Percentiles rank a stretch among this genome's conserved stretches.
These are phyloP conservation scores for Zapornia atra DNA, from an alignment of 2,113 vertebrate genomes.

Conservation along the genomic window DNA sequence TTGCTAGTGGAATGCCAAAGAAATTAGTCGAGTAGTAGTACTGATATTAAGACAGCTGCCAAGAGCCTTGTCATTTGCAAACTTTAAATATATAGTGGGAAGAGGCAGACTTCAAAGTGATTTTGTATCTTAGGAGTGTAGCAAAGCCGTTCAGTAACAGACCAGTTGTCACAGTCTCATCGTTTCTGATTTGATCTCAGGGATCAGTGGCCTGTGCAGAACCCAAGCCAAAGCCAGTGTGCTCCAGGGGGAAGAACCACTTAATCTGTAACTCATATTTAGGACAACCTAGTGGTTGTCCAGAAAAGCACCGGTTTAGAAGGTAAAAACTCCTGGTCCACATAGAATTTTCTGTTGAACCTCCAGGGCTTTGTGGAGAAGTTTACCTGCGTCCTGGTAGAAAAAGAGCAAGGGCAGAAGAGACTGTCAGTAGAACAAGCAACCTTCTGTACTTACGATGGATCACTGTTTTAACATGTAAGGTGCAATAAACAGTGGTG, in stretches of 20 bases:
- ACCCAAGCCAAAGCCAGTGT: neutral
- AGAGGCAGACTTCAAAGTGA: neutral
- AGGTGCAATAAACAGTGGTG: neutral
- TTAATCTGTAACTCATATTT: neutral
- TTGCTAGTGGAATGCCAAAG: constrained; percentile 49
- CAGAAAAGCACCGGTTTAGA: neutral
- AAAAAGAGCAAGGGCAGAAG: neutral
- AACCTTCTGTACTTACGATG: neutral
- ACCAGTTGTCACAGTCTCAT: neutral
- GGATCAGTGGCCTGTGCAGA: neutral
- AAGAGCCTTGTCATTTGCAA: constrained; percentile 46
- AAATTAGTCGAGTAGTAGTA: constrained; percentile 57
- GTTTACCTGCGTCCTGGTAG: neutral
- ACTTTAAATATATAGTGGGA: constrained; percentile 30
- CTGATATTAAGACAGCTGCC: constrained; percentile 35
- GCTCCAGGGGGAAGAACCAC: neutral
- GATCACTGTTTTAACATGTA: neutral
- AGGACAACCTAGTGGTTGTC: neutral
- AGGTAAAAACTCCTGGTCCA: neutral
- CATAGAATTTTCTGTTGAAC: neutral
- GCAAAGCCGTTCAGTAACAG: constrained; percentile 2
- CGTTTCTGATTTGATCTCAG: neutral
- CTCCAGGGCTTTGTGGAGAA: neutral
- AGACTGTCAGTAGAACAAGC: neutral
- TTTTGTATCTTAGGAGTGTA: neutral